These are phyloP conservation scores for Rissa tridactyla DNA, from an alignment of 2,113 vertebrate species.

Conservation along the genomic window DNA sequence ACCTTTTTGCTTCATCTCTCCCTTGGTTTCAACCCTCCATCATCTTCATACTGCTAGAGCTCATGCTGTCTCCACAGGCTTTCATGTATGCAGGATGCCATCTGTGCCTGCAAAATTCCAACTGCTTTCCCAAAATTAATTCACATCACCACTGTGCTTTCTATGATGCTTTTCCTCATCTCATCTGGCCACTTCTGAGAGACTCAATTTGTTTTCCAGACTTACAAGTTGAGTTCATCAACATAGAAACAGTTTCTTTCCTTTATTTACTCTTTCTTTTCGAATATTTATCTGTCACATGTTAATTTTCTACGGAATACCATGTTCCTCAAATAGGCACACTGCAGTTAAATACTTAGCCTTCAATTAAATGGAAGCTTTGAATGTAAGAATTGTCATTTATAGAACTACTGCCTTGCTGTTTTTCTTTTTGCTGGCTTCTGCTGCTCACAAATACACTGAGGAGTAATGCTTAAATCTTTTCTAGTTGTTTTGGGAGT, in stretches of 20 bases:
- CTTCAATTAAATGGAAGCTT: neutral
- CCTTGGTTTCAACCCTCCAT: neutral
- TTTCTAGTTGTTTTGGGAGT: constrained; percentile 5
- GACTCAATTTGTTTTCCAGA: neutral
- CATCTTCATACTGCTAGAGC: neutral
- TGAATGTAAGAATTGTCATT: neutral
- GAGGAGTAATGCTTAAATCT: neutral
- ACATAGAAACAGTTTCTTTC: neutral
- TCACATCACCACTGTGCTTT: neutral
- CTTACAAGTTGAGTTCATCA: neutral
- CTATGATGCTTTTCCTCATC: neutral
- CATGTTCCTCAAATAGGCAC: neutral
- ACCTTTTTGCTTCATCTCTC: neutral
- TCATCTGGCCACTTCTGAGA: neutral
- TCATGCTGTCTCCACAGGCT: constrained; percentile 18
- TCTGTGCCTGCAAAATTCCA: neutral
- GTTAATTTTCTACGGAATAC: neutral
- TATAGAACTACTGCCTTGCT: neutral
- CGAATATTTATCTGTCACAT: neutral
- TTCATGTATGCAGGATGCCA: neutral
- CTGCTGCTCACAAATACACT: neutral
- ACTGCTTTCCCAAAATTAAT: constrained; percentile 14
- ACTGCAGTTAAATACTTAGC: neutral
- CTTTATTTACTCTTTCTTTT: neutral
- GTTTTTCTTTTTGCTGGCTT: constrained; percentile 17